Base-by-base conservation (phyloP, 2,113 vertebrate genomes). In the human region DNA sequence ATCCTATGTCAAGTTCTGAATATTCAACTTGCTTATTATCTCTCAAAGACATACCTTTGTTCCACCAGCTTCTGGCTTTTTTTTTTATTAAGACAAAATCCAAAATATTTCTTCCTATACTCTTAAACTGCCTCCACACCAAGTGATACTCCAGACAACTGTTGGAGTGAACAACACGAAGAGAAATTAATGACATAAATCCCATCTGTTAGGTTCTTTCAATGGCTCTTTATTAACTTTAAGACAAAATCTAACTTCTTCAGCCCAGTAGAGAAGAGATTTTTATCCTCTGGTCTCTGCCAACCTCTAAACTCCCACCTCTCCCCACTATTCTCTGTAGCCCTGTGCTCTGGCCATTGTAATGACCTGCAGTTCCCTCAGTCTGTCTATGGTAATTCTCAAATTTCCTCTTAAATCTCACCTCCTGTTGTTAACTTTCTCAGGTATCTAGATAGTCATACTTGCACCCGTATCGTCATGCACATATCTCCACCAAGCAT, bases 381-480 rank as follows among this genome's bases (percentile, higher is more conserved):
- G 4, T 84, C 40, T 27, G 10, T 43, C n/a, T 18, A 2, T 55
- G n/a, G 45, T n/a, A 27, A 52, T 23, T 14, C 75, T 68, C 14
- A 35, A n/a, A 20, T 68, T 30, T 52, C 6, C 16, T 27, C 27
- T 55, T 52, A 68, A n/a, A 20, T 27, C 83, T 68, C 7, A 20
- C 73, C 14, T n/a, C 9, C n/a, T 16, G 4, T 66, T 16, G 22
- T 0, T 17, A 22, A 22, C 6, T 9, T n/a, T 87, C 59, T 13
- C n/a, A 50, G 55, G 17, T 75, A 23, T 2, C 30, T 12, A 55
- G 27, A 43, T 20, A 27, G 35, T 22, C 45, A n/a, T 7, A 45
- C 30, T 35, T 45, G 38, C 1, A 3, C 6, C 38, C 0, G 14
- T 45, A 7, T n/a, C 27, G 14, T 38, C 16, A 2, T 43, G 4